Percentiles rank a stretch among this genome's conserved stretches.
Conservation (phyloP, 2,797 vertebrate species). For the Peromyscus eremicus region DNA sequence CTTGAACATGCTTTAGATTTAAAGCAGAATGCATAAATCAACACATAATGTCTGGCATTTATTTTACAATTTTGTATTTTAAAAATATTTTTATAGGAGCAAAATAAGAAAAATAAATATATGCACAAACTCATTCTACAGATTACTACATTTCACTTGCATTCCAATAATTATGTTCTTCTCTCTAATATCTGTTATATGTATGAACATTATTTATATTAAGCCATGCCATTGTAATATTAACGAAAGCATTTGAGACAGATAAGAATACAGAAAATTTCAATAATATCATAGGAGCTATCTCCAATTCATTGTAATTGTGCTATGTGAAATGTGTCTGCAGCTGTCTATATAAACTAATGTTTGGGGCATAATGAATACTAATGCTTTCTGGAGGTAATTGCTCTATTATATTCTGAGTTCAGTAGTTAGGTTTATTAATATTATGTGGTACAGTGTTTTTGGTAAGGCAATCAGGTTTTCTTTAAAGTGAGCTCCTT, state of each 20-base stretch:
- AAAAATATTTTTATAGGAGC: background rate
- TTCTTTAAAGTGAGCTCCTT: constrained; percentile 78
- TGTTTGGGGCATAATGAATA: constrained; percentile 76
- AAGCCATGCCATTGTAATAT: constrained; percentile 21
- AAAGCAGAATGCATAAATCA: background rate
- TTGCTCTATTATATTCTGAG: constrained; percentile 69
- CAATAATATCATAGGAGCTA: background rate
- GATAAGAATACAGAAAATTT: constrained; percentile 50
- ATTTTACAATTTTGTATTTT: constrained; percentile 29
- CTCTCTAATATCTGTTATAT: background rate
- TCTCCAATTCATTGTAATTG: background rate
- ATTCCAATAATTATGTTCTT: constrained; percentile 31
- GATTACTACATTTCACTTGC: constrained; percentile 24
- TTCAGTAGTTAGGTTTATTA: constrained; percentile 79
- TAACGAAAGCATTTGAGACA: constrained; percentile 53
- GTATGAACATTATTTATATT: constrained; percentile 8
- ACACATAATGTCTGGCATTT: background rate
- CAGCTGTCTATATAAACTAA: constrained; percentile 67
- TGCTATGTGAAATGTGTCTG: constrained; percentile 34
- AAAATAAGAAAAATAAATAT: constrained; percentile 28
- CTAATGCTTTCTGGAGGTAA: constrained; percentile 73
- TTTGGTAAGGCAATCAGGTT: constrained; percentile 74
- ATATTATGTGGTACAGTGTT: constrained; percentile 59
- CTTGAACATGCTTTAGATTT: background rate
- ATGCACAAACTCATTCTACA: background rate